Evolutionary conservation across 2,113 vertebrate genomes (phyloP), one percentile per base, ranked within the genome.

Genomic region (Dasyornis broadbenti): DNA sequence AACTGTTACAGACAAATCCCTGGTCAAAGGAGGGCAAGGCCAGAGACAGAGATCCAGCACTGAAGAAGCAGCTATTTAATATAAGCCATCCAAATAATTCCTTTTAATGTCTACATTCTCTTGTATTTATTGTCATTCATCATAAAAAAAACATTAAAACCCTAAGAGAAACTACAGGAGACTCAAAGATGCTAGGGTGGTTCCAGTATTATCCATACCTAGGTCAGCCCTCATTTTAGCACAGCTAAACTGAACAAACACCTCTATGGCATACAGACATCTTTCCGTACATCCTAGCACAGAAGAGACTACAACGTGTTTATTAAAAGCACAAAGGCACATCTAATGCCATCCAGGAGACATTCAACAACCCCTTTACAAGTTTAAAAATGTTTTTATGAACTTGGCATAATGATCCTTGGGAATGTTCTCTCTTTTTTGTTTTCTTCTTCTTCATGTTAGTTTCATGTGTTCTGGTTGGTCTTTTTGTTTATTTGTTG

Each of bases 201-300:
- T 65, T 90, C 61, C 82, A 75, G 72, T 77, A 89, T 69, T 57
- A 90, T 6, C 44, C 59, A 90, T 59, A 91, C 63, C 69, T 84
- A 75, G 64, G 56, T 75, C 60, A 92, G 86, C 35, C 47, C 65
- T 88, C 73, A 94, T 81, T 93, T 96, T 40, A 94, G 72, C 89
- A 81, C 75, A 91, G 91, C 76, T 92, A 89, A 90, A 80, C 27
- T 73, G 82, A 95, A 70, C 42, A 91, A 93, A 94, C 37, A 64
- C 47, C 80, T 6, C 33, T 28, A 72, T 50, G n/a, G 21, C 59
- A 77, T 57, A 71, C 30, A 78, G 80, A 86, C 11, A 85, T 71
- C 40, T 63, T 83, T 91, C 89, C 53, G 30, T 75, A 93, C 59
- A 80, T 65, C 69, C 65, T 71, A 82, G 70, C 77, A 64, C 79